Base-by-base conservation (phyloP, 1,140 invertebrate genomes). In the Apis cerana region DNA sequence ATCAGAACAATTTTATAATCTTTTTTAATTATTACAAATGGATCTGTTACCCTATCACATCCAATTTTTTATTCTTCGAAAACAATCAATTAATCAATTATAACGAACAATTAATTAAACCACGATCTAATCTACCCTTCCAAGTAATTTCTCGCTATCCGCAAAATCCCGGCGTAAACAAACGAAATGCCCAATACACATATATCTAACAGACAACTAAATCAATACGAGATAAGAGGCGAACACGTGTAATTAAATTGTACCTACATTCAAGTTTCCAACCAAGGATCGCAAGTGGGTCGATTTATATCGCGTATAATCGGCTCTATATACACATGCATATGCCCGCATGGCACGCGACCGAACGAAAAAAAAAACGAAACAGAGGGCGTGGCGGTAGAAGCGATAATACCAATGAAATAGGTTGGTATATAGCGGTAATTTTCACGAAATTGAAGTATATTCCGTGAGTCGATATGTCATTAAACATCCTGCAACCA, bases 231-330 rank as follows among this genome's bases (percentile, higher is more conserved):
- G n/a, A 62, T 62, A 8, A 15, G 23, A 62, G 8, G 13, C 23
- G n/a, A 62, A 62, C 61, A 15, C 61, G 23, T 17, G 61, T 13
- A 62, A 62, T 43, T 43, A 43, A 43, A 62, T 62, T 56, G 54
- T 56, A 56, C 15, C 15, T 56, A 56, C 54, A 62, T 13, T 43
- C 33, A 43, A 43, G 23, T 65, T 65, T 65, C 27, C 27, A 56
- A 52, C 23, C 43, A 85, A 61, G 67, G 81, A 74, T 85, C 15
- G 43, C 75, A 83, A 86, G 77, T 86, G 68, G 85, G 85, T 86
- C 85, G 78, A 76, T 84, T 86, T 81, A 52, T 86, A 86, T 86
- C 77, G 84, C 65, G 74, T 76, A 62, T 85, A 85, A 86, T 86
- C 78, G 76, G 23, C 59, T 9, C n/a, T 52, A 48, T 54, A 43